Percentiles rank a stretch among this genome's conserved stretches.
Evolutionary conservation across 2,888 invertebrate genomes (phyloP).

Genomic region (Melanostoma scalare): DNA sequence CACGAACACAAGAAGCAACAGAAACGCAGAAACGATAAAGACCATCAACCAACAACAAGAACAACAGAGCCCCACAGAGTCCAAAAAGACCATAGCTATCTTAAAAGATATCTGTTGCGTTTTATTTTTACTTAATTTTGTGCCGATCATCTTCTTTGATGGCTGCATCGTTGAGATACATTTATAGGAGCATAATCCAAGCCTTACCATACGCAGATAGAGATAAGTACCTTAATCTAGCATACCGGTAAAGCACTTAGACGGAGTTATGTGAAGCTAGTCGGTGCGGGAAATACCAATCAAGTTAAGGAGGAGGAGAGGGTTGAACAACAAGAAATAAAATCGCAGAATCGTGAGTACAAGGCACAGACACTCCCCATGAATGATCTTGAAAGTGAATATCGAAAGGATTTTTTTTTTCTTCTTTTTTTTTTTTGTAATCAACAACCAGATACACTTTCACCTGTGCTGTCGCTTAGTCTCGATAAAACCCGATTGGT

Average conservation of each 20-base stretch:
- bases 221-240: slow-evolving; percentile 66
- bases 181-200: slow-evolving; percentile 47
- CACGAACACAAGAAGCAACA: slow-evolving; percentile 61
- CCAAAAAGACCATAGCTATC: slow-evolving; percentile 27
- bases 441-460: slow-evolving; percentile 51
- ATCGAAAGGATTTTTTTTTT: slow-evolving; percentile 60
- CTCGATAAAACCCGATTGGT: not conserved
- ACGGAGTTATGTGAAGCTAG: slow-evolving; percentile 34
- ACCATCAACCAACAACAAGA: slow-evolving; percentile 11
- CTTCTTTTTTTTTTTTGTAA: not conserved
- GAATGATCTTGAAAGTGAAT: slow-evolving; percentile 67
- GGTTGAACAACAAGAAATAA: slow-evolving; percentile 19
- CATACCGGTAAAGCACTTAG: slow-evolving; percentile 68
- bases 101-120: slow-evolving; percentile 54
- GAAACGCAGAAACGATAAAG: slow-evolving; percentile 39
- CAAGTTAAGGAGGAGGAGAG: not conserved
- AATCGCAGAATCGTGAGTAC: slow-evolving; percentile 58
- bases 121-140: slow-evolving; percentile 34
- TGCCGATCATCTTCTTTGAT: slow-evolving; percentile 59
- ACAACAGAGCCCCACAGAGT: slow-evolving; percentile 3
- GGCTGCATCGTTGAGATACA: slow-evolving; percentile 45
- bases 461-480: slow-evolving; percentile 34
- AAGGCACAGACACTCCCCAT: slow-evolving; percentile 62
- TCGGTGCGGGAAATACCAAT: slow-evolving; percentile 43
- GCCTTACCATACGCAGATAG: slow-evolving; percentile 50